phyloP scores from a whole-genome alignment of 2,888 invertebrate species.

The Chrysina gloriosa region DNA sequence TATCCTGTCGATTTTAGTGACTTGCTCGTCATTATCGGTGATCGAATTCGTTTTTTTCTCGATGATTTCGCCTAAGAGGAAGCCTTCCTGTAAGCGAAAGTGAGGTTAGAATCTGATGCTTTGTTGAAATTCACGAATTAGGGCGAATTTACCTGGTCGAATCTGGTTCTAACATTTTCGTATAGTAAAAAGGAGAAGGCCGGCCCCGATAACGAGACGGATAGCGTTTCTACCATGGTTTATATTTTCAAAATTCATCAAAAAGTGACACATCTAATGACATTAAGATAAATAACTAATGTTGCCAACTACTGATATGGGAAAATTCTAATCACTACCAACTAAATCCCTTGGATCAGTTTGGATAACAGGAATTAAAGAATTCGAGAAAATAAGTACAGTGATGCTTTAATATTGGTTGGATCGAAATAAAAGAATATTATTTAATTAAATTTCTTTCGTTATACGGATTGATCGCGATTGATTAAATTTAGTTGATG shows the following conservation, averaged over 20 bases:
- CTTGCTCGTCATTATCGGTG: slow-evolving; percentile 75
- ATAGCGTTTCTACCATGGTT: slow-evolving; percentile 57
- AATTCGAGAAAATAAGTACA: too few species aligned
- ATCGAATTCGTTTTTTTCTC: slow-evolving; percentile 75
- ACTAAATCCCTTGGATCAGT: too few species aligned
- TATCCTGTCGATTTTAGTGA: slow-evolving; percentile 71
- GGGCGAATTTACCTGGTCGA: slow-evolving; percentile 70
- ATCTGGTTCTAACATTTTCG: slow-evolving; percentile 72
- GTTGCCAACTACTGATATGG: too few species aligned
- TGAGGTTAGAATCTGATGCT: slow-evolving; percentile 24
- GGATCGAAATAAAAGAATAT: too few species aligned
- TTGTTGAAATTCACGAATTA: not conserved
- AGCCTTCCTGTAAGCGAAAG: slow-evolving; percentile 68
- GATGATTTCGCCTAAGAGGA: slow-evolving; percentile 74
- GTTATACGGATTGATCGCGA: too few species aligned
- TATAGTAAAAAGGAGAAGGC: slow-evolving; percentile 76
- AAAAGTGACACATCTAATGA: slow-evolving; percentile 18
- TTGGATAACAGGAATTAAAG: too few species aligned
- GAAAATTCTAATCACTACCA: too few species aligned
- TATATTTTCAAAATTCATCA: slow-evolving; percentile 22
- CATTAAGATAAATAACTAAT: too few species aligned
- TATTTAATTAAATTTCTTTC: too few species aligned
- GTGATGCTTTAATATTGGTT: too few species aligned
- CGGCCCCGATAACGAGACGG: slow-evolving; percentile 67
- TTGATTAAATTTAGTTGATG: too few species aligned